Conservation (phyloP, 2,113 vertebrate species). For the Sorex fumeus region DNA sequence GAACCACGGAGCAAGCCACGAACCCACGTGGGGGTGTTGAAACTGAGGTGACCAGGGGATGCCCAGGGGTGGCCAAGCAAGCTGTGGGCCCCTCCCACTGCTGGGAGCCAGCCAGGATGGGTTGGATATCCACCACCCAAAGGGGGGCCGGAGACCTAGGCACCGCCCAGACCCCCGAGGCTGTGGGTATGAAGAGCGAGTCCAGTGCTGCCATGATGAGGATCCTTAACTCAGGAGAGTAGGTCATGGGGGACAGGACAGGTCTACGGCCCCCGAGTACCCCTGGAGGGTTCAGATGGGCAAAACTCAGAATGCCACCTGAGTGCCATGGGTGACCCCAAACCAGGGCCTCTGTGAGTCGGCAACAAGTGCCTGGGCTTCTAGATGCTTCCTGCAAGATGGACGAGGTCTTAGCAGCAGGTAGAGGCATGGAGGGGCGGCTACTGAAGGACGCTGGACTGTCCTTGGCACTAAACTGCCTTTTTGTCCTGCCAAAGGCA, state of each 20-base stretch:
- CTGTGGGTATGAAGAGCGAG: neutral
- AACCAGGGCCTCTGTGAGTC: neutral
- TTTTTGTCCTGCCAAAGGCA: neutral
- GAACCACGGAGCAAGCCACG: neutral
- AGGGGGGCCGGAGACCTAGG: fast-evolving
- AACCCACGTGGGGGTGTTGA: fast-evolving
- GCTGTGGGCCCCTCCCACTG: neutral
- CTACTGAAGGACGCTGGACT: neutral
- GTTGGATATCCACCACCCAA: neutral
- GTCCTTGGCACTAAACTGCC: neutral
- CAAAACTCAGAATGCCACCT: neutral
- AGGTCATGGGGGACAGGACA: neutral
- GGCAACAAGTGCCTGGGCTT: no score
- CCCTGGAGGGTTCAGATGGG: neutral
- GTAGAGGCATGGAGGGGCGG: neutral
- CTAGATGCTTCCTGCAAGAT: neutral
- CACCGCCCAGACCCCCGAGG: no score
- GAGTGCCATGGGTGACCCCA: neutral
- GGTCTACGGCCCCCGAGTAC: fast-evolving
- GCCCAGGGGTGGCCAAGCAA: neutral
- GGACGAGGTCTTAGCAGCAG: fast-evolving
- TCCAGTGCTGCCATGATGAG: neutral
- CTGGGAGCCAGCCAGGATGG: neutral
- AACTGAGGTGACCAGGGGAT: neutral
- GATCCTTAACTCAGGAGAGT: neutral